Base-by-base conservation (phyloP, 2,888 invertebrate genomes). In the Tyria jacobaeae region DNA sequence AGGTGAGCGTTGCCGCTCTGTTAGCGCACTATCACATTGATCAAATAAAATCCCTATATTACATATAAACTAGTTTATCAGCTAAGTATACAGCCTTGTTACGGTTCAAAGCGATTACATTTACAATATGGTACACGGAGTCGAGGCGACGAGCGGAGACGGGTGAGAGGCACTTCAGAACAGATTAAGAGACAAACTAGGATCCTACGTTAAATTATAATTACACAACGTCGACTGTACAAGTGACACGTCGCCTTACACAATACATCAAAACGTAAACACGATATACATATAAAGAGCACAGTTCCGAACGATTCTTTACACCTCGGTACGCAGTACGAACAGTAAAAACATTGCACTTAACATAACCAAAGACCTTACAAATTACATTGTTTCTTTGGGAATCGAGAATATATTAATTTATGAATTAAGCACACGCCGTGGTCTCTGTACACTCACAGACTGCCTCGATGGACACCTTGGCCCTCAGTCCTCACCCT, bases 101-200 rank as follows among this genome's bases (percentile, higher is more conserved):
- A 89, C 82, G 88, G 83, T 84, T 78, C 79, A 78, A 89, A 89
- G 87, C 82, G 70, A 75, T 81, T 74, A 81, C 82, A 91, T 91
- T 88, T 91, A 91, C 90, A 91, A 86, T 92, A 92, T 92, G 83
- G 89, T 91, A 92, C 91, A 92, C 64, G 75, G 84, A 84, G 84
- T 53, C 44, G 48, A 60, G 62, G 41, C 57, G 85, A 80, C 83
- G 88, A 88, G 87, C 88, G 79, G 87, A 89, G 87, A 89, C 73
- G 84, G 41, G 88, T 88, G 86, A 86, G 88, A 93, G 93, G 93
- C 92, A 93, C 93, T 93, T 93, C 78, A 89, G 85, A 91, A 91
- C 87, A 88, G 82, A 89, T 81, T 78, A n/a, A 82, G 80, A 81
- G 76, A 83, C 75, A 77, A 83, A 80, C 80, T 80, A 83, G 69